Percentiles rank a stretch among this genome's conserved stretches.
Conservation (phyloP, 2,113 vertebrate species). For the Aspiorhynchus laticeps region DNA sequence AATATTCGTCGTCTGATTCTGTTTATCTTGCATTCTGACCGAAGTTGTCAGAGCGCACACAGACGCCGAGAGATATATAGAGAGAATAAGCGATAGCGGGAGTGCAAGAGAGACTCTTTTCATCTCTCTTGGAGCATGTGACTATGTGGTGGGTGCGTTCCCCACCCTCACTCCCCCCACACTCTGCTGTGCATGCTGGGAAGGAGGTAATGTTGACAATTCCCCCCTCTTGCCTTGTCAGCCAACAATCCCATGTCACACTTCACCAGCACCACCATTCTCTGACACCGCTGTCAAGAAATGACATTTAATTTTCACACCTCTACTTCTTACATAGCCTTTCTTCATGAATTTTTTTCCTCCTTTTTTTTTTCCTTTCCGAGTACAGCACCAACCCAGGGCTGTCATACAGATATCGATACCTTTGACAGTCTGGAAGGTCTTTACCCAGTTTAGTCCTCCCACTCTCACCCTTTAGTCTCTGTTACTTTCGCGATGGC, state of each 20-base stretch:
- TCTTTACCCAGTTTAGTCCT: slow-evolving; percentile 61
- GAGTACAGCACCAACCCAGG: slow-evolving; percentile 58
- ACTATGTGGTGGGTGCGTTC: slow-evolving; percentile 16
- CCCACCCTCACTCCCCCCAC: slow-evolving; percentile 48
- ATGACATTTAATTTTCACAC: slow-evolving; percentile 79
- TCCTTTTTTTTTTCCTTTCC: slow-evolving; percentile 64
- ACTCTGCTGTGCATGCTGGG: slow-evolving; percentile 69
- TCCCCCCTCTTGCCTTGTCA: slow-evolving; percentile 76
- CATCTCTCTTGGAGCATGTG: slow-evolving; percentile 44
- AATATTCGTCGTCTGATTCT: slow-evolving; percentile 19
- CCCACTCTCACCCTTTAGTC: slow-evolving; percentile 56
- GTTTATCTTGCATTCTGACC: slow-evolving; percentile 35
- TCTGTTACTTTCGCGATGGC: slow-evolving; percentile 55
- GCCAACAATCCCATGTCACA: slow-evolving; percentile 76
- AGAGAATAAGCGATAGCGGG: slow-evolving; percentile 39
- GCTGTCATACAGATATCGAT: slow-evolving; percentile 68
- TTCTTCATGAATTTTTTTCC: slow-evolving; percentile 60
- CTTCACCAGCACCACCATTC: slow-evolving; percentile 76
- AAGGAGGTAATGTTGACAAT: slow-evolving; percentile 75
- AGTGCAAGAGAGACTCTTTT: slow-evolving; percentile 37
- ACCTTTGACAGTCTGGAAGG: slow-evolving; percentile 65
- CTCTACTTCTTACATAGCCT: slow-evolving; percentile 68
- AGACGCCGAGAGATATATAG: background rate
- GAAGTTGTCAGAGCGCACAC: background rate
- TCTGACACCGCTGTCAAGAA: slow-evolving; percentile 75